Conservation (phyloP, 2,797 vertebrate genomes). For the Sebastolobus alascanus region DNA sequence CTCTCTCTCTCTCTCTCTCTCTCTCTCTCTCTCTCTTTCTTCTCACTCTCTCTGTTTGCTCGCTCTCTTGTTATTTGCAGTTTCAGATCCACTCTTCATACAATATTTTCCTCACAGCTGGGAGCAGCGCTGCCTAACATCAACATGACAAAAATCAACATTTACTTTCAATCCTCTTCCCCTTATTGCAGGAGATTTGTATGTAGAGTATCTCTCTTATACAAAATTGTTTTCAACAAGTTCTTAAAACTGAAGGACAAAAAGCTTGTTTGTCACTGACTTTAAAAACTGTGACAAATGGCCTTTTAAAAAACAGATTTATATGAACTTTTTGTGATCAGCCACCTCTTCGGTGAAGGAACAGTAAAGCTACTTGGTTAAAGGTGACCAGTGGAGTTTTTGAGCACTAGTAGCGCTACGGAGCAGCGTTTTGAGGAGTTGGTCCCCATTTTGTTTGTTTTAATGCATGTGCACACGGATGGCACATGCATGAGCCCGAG, state of each 20-base stretch:
- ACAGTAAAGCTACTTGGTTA: not conserved
- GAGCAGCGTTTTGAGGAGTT: too few relatives aligned
- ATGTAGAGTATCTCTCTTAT: not conserved
- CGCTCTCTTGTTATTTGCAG: constrained; percentile 38
- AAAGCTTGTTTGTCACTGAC: not conserved
- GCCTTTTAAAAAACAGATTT: constrained; percentile 1
- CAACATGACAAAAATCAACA: constrained; percentile 24
- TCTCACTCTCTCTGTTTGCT: constrained; percentile 22
- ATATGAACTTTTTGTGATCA: not conserved
- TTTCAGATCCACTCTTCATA: constrained; percentile 31
- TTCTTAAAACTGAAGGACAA: not conserved
- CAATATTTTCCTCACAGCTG: constrained; percentile 35
- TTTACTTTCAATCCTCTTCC: constrained; percentile 26
- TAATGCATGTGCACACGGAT: too few relatives aligned
- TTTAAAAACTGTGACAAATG: not conserved
- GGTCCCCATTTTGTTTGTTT: too few relatives aligned
- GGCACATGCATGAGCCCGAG: too few relatives aligned
- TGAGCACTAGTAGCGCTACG: too few relatives aligned
- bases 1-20: not conserved
- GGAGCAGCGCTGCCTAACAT: constrained; percentile 15
- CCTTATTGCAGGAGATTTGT: not conserved
- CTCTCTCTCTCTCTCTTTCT: not conserved
- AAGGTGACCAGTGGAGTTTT: not conserved
- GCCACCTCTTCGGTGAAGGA: not conserved
- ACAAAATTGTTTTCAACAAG: not conserved